Percentiles rank a stretch among this genome's conserved stretches.
Conservation (phyloP, 2,797 vertebrate genomes). For the Oreonectes daqikongensis region DNA sequence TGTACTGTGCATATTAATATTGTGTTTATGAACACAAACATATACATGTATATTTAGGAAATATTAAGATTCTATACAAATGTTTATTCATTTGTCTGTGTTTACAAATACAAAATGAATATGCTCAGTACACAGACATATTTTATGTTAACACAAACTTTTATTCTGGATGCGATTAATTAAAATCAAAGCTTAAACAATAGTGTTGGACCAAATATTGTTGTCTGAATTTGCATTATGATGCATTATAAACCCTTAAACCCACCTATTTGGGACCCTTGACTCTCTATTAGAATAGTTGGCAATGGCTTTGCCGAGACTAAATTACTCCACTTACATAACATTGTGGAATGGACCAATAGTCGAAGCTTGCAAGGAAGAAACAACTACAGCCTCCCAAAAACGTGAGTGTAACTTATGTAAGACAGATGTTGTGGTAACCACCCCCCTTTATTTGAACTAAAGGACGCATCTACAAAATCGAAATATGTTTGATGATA, state of each 20-base stretch:
- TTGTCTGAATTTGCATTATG: background rate
- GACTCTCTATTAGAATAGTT: background rate
- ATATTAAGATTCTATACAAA: no score
- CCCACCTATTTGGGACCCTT: background rate
- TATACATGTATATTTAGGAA: no score
- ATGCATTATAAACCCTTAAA: background rate
- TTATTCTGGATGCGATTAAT: no score
- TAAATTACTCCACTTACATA: background rate
- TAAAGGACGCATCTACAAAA: background rate
- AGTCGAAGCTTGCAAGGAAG: background rate
- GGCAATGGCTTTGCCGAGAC: background rate
- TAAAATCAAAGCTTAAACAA: background rate
- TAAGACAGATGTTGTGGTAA: constrained; percentile 28
- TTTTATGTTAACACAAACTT: no score
- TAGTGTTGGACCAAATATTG: no score
- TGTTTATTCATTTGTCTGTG: no score
- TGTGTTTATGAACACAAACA: no score
- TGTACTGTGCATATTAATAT: no score
- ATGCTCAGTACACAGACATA: no score
- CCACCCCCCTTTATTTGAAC: background rate
- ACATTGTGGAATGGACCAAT: background rate
- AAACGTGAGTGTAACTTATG: constrained; percentile 36
- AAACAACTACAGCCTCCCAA: background rate
- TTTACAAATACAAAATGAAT: no score
- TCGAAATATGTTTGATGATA: background rate